Evolutionary conservation across 2,888 invertebrate species (phyloP), one percentile per base, ranked within the genome.

Genomic region (Yponomeuta cagnagella): DNA sequence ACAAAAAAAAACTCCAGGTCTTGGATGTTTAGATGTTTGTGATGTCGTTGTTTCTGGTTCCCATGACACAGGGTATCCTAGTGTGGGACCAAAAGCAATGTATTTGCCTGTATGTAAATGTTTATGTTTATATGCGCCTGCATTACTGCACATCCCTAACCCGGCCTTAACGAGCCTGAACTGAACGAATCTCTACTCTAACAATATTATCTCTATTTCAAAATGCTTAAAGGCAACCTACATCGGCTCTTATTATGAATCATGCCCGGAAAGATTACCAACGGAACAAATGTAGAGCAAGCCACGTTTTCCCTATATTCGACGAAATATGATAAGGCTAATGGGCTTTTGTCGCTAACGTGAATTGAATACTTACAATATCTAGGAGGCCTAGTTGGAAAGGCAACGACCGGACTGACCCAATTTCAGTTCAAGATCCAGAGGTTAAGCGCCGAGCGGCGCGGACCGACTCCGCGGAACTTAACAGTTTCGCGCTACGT

Each of bases 401-500:
- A 68, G 68, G 9, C 31, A 30, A 52, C 23, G 48, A 31, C 23
- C 23, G 48, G 30, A 48, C 33, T 67, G 70, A 70, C 70, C 70
- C 43, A 70, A 70, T 63, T 70, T 37, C 37, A 63, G 63, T 63
- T 70, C 70, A 70, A 70, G 70, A 37, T 37, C 37, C 33, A 15
- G 33, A 63, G 70, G 70, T 63, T 12, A 30, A 37, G 33, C 70
- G 15, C n/a, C 23, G 70, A n/a, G 68, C 64, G 64, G 64, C n/a
- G 64, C 64, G 64, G 64, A 10, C 9, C n/a, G 30, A 31, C 64
- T 64, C 30, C 64, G 30, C 33, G 12, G 69, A 30, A 48, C 69
- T 76, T 80, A 80, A 83, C 82, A 80, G 80, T 79, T 77, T 23
- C 78, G 74, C 77, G 74, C 30, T 82, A 83, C 84, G 86, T 85